Base-by-base conservation (phyloP, 2,113 vertebrate species). In the Ceyx cyanopectus region DNA sequence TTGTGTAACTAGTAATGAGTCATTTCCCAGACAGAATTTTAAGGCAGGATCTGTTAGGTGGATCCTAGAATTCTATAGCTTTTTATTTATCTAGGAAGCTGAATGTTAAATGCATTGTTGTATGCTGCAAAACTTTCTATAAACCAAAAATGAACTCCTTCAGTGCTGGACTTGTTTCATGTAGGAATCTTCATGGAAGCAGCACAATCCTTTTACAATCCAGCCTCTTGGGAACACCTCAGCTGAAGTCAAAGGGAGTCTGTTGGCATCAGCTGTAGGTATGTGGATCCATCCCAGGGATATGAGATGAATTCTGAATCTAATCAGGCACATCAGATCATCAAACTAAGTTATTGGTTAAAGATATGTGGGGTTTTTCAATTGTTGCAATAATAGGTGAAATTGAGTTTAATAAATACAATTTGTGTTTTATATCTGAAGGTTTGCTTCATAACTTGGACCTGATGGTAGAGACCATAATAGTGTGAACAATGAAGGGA, bases 61-160 rank as follows among this genome's bases (percentile, higher is more conserved):
- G 46, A 50, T 65, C 24, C 23, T 30, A 86, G 43, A 86, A 68
- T 92, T 92, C 24, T 46, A 26, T 9, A 46, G 40, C 30, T 82
- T 91, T 95, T 89, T 75, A 17, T 90, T 84, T 79, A 80, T 77
- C 29, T 43, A 41, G 60, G 87, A 91, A 91, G 7, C 23, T 73
- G 68, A 80, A 58, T 10, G 10, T 70, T 54, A 88, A 62, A 57
- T 46, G 16, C 72, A n/a, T 81, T 92, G 45, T 43, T 66, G 8
- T 56, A 54, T 23, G 37, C 56, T 89, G n/a, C 20, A 85, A 61
- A 85, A 70, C 34, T 89, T 92, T 41, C 29, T 62, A 58, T 88
- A 89, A 91, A 86, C 37, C 37, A 89, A 88, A 95, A 92, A 85
- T 68, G 73, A 90, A 56, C 24, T 65, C 16, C n/a, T 86, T 92